phyloP scores from a whole-genome alignment of 2,113 vertebrate genomes.

The Neogale vison region DNA sequence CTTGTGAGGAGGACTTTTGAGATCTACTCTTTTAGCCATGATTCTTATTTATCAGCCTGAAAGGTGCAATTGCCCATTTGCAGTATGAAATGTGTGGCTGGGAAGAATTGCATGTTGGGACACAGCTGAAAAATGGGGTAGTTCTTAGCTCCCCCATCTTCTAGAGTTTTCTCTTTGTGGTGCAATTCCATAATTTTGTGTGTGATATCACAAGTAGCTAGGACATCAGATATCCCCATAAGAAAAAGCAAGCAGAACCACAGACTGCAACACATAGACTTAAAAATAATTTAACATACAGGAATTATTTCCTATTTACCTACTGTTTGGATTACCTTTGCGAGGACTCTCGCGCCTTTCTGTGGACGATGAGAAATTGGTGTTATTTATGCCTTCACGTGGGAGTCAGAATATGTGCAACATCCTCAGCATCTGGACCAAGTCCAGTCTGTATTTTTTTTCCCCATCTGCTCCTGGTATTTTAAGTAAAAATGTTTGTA shows the following conservation, averaged over 20 bases:
- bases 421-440: constrained; percentile 66
- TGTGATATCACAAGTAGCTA: background rate
- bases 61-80: background rate
- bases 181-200: background rate
- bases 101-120: background rate
- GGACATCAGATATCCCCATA: background rate
- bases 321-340: background rate
- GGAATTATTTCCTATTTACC: background rate
- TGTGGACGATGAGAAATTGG: background rate
- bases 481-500: constrained; percentile 75
- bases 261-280: background rate
- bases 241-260: background rate
- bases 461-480: constrained; percentile 71
- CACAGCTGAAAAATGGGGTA: background rate
- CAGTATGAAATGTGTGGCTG: background rate
- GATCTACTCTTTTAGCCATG: background rate
- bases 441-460: constrained; percentile 53
- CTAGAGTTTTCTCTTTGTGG: background rate
- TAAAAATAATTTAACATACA: background rate
- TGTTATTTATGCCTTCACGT: constrained; percentile 39
- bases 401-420: constrained; percentile 23
- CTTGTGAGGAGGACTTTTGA: background rate
- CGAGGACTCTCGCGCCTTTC: background rate
- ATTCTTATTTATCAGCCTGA: background rate
- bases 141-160: background rate